Evolutionary conservation across 2,888 invertebrate genomes (phyloP).

Genomic region (Agrenia bidenticulata): DNA sequence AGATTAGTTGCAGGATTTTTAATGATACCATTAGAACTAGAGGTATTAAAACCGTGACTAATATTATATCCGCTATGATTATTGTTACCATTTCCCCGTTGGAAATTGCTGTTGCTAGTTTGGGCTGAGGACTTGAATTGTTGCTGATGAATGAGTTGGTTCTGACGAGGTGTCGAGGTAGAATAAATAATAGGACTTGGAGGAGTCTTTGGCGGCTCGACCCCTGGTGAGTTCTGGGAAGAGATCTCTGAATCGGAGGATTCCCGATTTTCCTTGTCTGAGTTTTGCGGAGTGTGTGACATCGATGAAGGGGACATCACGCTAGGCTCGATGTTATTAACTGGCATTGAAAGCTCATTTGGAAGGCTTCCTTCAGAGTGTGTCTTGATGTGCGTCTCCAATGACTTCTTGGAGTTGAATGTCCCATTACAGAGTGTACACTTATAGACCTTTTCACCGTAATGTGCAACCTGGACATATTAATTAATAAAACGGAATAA

Average conservation of each 20-base stretch:
- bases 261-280: conserved; percentile 60
- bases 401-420: conserved; percentile 84
- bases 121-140: conserved; percentile 8
- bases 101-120: conserved; percentile 7
- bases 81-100: conserved; percentile 20
- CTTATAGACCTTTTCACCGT: conserved; percentile 87
- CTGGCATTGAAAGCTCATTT: conserved; percentile 26
- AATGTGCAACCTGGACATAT: conserved; percentile 76
- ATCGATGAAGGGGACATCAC: conserved; percentile 45
- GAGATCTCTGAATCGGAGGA: conserved; percentile 55
- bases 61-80: conserved; percentile 15
- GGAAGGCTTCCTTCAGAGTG: conserved; percentile 57
- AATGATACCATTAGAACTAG: conserved; percentile 26
- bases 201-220: conserved; percentile 44
- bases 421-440: conserved; percentile 89
- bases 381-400: conserved; percentile 83
- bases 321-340: conserved; percentile 28
- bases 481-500: no score
- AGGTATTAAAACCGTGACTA: conserved; percentile 9
- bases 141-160: conserved; percentile 36
- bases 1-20: conserved; percentile 25
- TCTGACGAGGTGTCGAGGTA: conserved; percentile 33
- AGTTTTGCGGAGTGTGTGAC: conserved; percentile 49
- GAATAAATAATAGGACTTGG: conserved; percentile 44
- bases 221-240: conserved; percentile 55